phyloP scores from a whole-genome alignment of 2,888 invertebrate genomes.

The Melitaea athalia region DNA sequence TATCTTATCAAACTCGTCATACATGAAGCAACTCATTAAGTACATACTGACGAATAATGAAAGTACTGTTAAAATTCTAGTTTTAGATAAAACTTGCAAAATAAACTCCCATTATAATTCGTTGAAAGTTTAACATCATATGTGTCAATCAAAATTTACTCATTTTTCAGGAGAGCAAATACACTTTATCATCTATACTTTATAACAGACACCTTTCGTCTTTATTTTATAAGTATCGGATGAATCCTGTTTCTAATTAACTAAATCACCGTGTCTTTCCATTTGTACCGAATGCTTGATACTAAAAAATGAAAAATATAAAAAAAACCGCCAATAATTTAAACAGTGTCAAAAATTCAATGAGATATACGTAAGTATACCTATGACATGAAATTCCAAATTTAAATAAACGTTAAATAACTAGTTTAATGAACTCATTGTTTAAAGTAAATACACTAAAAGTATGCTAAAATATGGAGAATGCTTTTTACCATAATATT shows the following conservation, averaged over 20 bases:
- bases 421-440: not conserved
- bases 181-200: too few relatives aligned
- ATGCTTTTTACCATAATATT: constrained; percentile 9
- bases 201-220: too few relatives aligned
- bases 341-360: not conserved
- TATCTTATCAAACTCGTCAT: constrained; percentile 36
- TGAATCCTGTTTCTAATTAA: too few relatives aligned
- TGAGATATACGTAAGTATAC: not conserved
- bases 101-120: too few relatives aligned
- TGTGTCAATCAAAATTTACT: too few relatives aligned
- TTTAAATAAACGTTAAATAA: not conserved
- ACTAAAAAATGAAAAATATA: not conserved
- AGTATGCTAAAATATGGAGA: constrained; percentile 49
- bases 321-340: not conserved
- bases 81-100: too few relatives aligned
- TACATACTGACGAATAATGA: not conserved
- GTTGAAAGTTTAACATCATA: too few relatives aligned
- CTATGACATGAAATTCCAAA: not conserved
- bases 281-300: too few relatives aligned
- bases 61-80: not conserved
- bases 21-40: constrained; percentile 55
- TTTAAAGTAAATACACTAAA: constrained; percentile 33
- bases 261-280: too few relatives aligned
- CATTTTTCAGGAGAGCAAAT: too few relatives aligned
- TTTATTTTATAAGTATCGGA: too few relatives aligned